phyloP scores from a whole-genome alignment of 2,888 invertebrate genomes.

The Hirudinaria manillensis region DNA sequence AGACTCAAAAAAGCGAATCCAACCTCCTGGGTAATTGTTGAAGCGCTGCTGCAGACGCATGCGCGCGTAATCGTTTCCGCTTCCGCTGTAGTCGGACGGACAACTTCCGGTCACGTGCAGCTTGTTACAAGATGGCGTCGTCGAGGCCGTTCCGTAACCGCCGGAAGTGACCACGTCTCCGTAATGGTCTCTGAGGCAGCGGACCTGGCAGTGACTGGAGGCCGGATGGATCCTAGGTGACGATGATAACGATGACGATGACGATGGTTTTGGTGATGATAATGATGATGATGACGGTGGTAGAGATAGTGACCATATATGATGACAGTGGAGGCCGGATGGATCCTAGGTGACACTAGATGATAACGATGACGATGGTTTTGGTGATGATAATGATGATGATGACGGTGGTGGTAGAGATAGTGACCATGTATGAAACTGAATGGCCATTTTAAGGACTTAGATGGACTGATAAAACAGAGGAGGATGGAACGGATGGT shows the following conservation, averaged over 20 bases:
- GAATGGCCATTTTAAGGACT: too few species aligned
- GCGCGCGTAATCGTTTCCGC: slow-evolving; percentile 28
- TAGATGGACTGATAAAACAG: too few species aligned
- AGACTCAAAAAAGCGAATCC: too few species aligned
- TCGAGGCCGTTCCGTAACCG: too few species aligned
- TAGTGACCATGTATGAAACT: background rate
- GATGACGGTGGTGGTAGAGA: background rate
- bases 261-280: slow-evolving; percentile 26
- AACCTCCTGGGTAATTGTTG: slow-evolving; percentile 3
- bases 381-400: background rate
- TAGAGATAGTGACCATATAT: background rate
- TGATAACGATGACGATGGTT: background rate
- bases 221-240: slow-evolving; percentile 11
- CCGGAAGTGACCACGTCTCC: too few species aligned
- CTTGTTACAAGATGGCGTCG: too few species aligned
- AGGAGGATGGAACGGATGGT: too few species aligned
- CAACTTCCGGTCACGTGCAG: too few species aligned
- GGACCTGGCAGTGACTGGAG: too few species aligned
- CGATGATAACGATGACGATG: slow-evolving; percentile 30
- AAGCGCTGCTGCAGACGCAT: slow-evolving; percentile 25
- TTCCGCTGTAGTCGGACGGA: too few species aligned
- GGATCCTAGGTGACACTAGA: too few species aligned
- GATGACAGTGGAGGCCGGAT: background rate
- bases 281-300: slow-evolving; percentile 25
- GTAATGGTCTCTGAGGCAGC: too few species aligned